Percentiles rank a stretch among this genome's conserved stretches.
These are phyloP conservation scores for Poeciliopsis paucimaculata DNA, from an alignment of 2,797 vertebrate species.

Conservation along the genomic window DNA sequence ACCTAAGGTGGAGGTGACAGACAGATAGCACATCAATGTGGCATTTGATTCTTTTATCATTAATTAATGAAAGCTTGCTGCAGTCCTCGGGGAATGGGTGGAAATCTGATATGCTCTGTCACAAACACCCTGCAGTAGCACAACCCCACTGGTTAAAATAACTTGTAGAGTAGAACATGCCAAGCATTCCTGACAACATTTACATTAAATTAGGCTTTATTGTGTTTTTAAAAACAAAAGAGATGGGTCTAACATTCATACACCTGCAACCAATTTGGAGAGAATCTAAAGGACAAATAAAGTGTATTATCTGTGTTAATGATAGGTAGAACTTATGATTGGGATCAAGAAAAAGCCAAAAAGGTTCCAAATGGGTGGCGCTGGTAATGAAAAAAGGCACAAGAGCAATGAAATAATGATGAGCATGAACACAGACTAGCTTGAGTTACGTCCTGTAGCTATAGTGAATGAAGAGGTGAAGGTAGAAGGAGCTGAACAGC, in stretches of 20 bases:
- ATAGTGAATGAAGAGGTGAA: constrained; percentile 43
- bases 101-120: constrained; percentile 71
- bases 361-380: constrained; percentile 62
- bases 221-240: constrained; percentile 11
- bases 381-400: constrained; percentile 72
- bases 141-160: constrained; percentile 16
- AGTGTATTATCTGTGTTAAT: background rate
- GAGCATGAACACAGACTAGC: constrained; percentile 77
- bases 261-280: background rate
- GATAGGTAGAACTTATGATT: constrained; percentile 22
- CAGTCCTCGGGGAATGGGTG: constrained; percentile 65
- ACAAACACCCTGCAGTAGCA: constrained; percentile 37
- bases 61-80: constrained; percentile 79
- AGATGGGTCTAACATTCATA: background rate
- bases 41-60: constrained; percentile 78
- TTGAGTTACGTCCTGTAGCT: constrained; percentile 79
- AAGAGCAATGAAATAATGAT: constrained; percentile 85
- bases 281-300: background rate
- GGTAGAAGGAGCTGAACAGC: constrained; percentile 48
- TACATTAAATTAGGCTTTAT: background rate
- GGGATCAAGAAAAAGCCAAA: constrained; percentile 47
- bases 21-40: constrained; percentile 39
- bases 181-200: background rate
- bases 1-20: constrained; percentile 34
- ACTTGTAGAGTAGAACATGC: background rate